phyloP scores from a whole-genome alignment of 2,113 vertebrate species.

The Macrotis lagotis region DNA sequence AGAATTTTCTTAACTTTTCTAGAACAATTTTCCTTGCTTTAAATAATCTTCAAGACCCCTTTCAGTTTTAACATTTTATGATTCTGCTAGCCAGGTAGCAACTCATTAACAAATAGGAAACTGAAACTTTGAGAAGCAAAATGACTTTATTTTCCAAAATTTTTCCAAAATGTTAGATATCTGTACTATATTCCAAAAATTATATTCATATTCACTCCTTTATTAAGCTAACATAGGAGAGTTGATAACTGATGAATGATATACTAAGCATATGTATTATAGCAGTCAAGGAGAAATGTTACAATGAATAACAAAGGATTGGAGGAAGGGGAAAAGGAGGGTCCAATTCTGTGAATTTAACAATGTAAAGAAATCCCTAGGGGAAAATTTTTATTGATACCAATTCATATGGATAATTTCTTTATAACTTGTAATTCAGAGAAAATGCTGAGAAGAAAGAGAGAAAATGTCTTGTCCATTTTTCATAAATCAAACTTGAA shows the following conservation, averaged over 20 bases:
- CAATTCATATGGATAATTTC: neutral
- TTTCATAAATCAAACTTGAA: neutral
- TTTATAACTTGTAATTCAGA: neutral
- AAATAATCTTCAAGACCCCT: neutral
- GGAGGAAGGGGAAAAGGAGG: neutral
- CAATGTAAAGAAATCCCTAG: neutral
- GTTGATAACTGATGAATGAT: neutral
- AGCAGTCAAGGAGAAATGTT: neutral
- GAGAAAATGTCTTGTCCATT: neutral
- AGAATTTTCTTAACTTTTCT: neutral
- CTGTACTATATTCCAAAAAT: no score
- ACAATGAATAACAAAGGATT: neutral
- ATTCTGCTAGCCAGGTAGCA: neutral
- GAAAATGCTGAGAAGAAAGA: neutral
- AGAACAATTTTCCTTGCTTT: neutral
- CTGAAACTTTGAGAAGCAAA: neutral
- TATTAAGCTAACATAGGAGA: neutral
- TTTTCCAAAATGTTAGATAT: neutral
- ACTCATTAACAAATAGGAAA: neutral
- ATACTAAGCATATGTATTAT: neutral
- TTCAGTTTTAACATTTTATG: neutral
- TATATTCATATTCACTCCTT: neutral
- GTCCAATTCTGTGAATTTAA: neutral
- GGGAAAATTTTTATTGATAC: neutral
- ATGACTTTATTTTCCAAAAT: neutral